phyloP scores from a whole-genome alignment of 2,113 vertebrate species.

The Athene cunicularia region DNA sequence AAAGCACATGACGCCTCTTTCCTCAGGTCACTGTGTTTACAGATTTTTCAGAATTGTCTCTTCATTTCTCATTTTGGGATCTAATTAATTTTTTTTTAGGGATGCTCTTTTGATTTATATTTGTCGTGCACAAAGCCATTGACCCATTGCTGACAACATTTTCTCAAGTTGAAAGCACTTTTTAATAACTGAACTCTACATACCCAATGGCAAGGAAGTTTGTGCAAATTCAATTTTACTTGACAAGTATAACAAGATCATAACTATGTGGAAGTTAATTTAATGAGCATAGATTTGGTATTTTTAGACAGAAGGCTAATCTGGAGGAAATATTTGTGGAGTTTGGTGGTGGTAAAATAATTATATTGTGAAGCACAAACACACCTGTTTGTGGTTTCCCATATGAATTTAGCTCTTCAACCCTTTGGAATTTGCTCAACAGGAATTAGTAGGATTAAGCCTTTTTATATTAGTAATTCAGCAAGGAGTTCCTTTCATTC shows the following conservation, averaged over 20 bases:
- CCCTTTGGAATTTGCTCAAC: neutral
- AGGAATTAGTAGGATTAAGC: neutral
- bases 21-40: neutral
- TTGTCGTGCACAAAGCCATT: neutral
- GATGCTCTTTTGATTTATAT: neutral
- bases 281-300: neutral
- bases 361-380: neutral
- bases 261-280: neutral
- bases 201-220: neutral
- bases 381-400: neutral
- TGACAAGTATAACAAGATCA: neutral
- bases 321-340: neutral
- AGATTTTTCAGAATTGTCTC: neutral
- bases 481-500: neutral
- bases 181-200: conserved; percentile 7
- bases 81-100: neutral
- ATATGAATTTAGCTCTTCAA: neutral
- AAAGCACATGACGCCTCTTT: neutral
- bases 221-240: neutral
- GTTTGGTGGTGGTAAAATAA: neutral
- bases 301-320: neutral
- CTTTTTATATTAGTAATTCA: neutral
- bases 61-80: neutral
- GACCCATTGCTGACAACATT: neutral
- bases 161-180: neutral